Percentiles rank a stretch among this genome's conserved stretches.
Evolutionary conservation across 2,797 vertebrate species (phyloP).

Genomic region (Labeo calbasu): DNA sequence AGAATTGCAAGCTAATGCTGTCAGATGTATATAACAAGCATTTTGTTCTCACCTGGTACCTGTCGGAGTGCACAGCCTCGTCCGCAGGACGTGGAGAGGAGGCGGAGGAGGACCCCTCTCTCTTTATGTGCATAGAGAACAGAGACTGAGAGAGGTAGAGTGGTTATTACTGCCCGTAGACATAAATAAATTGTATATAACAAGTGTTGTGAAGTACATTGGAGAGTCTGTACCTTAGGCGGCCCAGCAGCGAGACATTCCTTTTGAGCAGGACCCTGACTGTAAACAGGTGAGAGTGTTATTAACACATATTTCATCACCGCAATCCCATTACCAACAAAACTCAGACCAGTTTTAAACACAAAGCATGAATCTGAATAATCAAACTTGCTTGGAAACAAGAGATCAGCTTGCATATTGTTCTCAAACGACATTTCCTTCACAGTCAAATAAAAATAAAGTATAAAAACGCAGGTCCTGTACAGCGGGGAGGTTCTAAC

Average conservation of each 20-base stretch:
- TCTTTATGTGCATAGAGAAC: slow-evolving; percentile 92
- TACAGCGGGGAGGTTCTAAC: slow-evolving; percentile 30
- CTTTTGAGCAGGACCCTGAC: slow-evolving; percentile 83
- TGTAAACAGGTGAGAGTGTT: slow-evolving; percentile 72
- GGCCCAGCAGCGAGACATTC: slow-evolving; percentile 81
- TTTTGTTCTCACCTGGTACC: slow-evolving; percentile 87
- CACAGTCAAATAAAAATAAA: slow-evolving; percentile 9
- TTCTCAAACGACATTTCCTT: neutral
- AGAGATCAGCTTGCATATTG: neutral
- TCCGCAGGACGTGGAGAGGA: slow-evolving; percentile 87
- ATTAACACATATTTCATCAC: slow-evolving; percentile 47
- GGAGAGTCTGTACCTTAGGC: slow-evolving; percentile 79
- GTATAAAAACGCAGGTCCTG: slow-evolving; percentile 18
- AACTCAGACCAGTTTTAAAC: slow-evolving; percentile 1
- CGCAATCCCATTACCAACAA: neutral
- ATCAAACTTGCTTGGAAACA: neutral
- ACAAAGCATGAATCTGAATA: neutral
- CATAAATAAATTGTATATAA: slow-evolving; percentile 27
- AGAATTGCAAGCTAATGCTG: neutral
- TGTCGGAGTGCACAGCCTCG: slow-evolving; percentile 91
- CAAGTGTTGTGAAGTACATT: slow-evolving; percentile 27
- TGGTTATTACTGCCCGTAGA: slow-evolving; percentile 18
- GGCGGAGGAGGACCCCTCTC: slow-evolving; percentile 88
- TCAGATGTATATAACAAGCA: neutral
- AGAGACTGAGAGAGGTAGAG: slow-evolving; percentile 78